A percentile compares a stretch with the other conserved stretches of the same genome.
Evolutionary conservation across 2,797 vertebrate species (phyloP).

Genomic region (Malacoctenus gilli): DNA sequence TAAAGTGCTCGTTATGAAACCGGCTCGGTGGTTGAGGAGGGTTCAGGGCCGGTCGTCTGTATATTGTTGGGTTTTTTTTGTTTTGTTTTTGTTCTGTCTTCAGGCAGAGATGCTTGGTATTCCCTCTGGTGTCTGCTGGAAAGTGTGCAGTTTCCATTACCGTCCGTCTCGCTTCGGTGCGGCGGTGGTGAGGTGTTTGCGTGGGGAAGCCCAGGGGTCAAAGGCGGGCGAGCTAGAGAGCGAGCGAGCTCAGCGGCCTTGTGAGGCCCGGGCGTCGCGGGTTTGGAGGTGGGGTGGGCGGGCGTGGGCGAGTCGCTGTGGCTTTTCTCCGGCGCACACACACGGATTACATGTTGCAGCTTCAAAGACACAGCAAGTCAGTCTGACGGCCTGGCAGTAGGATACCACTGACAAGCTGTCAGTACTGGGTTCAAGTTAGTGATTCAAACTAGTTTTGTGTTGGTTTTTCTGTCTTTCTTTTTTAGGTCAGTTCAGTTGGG

Average conservation of each 20-base stretch:
- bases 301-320: constrained; percentile 15
- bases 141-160: constrained; percentile 78
- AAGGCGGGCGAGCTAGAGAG: too few relatives aligned
- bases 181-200: constrained; percentile 74
- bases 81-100: too few relatives aligned
- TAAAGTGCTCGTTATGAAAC: constrained; percentile 60
- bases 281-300: constrained; percentile 11
- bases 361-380: constrained; percentile 63
- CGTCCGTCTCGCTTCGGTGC: constrained; percentile 71
- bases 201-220: constrained; percentile 62
- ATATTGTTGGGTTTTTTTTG: constrained; percentile 65
- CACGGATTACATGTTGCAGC: constrained; percentile 58
- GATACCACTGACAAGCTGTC: constrained; percentile 55
- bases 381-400: too few relatives aligned
- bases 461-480: too few relatives aligned
- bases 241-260: constrained; percentile 55
- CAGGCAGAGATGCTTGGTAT: constrained; percentile 79
- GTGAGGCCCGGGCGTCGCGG: constrained; percentile 39
- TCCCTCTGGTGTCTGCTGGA: constrained; percentile 88
- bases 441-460: constrained; percentile 7
- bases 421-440: constrained; percentile 37
- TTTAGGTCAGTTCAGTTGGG: background rate
- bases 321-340: constrained; percentile 59
- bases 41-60: constrained; percentile 32
- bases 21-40: constrained; percentile 26